Evolutionary conservation across 2,888 invertebrate genomes (phyloP).

Genomic region (Melinaea menophilus): DNA sequence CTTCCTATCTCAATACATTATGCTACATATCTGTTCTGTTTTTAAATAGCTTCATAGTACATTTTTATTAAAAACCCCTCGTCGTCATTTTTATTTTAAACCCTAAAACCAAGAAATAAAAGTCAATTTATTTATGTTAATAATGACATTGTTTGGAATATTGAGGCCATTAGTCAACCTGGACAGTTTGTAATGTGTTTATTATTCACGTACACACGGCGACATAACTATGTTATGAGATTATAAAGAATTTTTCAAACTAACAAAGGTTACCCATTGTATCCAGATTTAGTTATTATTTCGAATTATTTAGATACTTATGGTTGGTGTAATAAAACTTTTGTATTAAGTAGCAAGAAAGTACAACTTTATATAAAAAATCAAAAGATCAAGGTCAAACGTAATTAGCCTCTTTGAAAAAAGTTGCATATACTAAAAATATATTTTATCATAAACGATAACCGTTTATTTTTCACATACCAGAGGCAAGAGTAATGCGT

Average conservation of each 20-base stretch:
- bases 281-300: not conserved
- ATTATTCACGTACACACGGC: slow-evolving; percentile 52
- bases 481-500: no score
- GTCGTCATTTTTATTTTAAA: slow-evolving; percentile 22
- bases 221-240: slow-evolving; percentile 34
- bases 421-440: no score
- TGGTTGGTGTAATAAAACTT: no score
- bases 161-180: slow-evolving; percentile 63
- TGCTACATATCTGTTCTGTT: slow-evolving; percentile 56
- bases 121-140: slow-evolving; percentile 23
- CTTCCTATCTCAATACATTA: slow-evolving; percentile 58
- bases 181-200: slow-evolving; percentile 66
- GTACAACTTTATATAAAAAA: no score
- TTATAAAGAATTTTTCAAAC: not conserved
- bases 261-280: not conserved
- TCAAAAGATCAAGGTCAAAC: no score
- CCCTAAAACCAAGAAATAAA: slow-evolving; percentile 31
- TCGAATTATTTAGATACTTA: no score
- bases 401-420: no score
- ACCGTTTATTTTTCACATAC: no score
- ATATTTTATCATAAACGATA: no score
- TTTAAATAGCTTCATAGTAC: slow-evolving; percentile 53
- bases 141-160: slow-evolving; percentile 55
- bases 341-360: no score
- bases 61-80: slow-evolving; percentile 27